phyloP scores from a whole-genome alignment of 2,797 vertebrate genomes.

The Sebastes reedi region DNA sequence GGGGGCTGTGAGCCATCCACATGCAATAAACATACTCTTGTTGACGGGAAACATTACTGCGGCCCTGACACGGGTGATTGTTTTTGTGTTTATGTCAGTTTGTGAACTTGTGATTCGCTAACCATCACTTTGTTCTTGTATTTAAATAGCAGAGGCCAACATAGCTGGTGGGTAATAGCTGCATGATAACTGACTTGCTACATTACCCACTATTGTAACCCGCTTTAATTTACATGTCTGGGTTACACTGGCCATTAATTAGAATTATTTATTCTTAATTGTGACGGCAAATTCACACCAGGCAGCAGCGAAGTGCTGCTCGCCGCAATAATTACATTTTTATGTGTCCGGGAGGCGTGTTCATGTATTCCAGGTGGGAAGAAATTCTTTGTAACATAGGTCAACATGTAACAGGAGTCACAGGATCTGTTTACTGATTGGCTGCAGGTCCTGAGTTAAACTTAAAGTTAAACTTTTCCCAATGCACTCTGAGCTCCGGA shows the following conservation, averaged over 20 bases:
- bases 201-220: background rate
- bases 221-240: background rate
- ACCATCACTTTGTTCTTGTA: background rate
- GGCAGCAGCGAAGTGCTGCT: too few relatives aligned
- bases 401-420: too few relatives aligned
- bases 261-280: background rate
- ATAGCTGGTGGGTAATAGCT: background rate
- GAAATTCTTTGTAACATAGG: too few relatives aligned
- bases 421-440: too few relatives aligned
- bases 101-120: background rate
- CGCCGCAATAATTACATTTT: too few relatives aligned
- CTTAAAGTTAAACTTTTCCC: too few relatives aligned
- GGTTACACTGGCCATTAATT: background rate
- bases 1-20: background rate
- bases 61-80: background rate
- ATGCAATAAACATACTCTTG: background rate
- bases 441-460: too few relatives aligned
- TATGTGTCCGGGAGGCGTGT: too few relatives aligned
- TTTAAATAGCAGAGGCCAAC: background rate
- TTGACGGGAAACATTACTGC: background rate
- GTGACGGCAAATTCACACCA: too few relatives aligned
- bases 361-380: too few relatives aligned
- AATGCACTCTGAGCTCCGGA: too few relatives aligned
- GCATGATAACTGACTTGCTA: background rate
- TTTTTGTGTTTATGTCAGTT: background rate